These are phyloP conservation scores for Nipponacmea schrenckii DNA, from an alignment of 2,888 invertebrate species.

Conservation along the genomic window DNA sequence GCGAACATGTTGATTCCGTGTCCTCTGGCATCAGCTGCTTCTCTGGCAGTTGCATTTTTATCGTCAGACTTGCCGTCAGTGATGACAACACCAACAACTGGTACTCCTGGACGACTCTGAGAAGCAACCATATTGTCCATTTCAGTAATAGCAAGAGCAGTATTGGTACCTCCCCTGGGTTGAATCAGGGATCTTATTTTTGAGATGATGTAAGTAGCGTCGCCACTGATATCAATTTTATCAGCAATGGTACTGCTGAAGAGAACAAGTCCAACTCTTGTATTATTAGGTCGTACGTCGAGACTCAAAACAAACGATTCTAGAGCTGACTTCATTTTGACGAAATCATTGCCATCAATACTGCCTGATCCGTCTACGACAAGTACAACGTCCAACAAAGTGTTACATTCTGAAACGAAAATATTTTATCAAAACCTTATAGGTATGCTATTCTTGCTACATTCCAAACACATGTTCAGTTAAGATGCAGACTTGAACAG, in stretches of 20 bases:
- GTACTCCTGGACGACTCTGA: constrained; percentile 45
- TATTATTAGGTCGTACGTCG: background rate
- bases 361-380: background rate
- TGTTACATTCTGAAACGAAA: background rate
- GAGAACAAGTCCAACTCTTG: constrained; percentile 36
- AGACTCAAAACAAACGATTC: background rate
- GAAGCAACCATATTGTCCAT: constrained; percentile 37
- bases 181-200: constrained; percentile 29
- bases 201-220: constrained; percentile 23
- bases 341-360: background rate
- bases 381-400: background rate
- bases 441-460: too few relatives aligned
- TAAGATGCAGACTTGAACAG: too few relatives aligned
- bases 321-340: background rate
- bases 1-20: constrained; percentile 64
- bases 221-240: constrained; percentile 31
- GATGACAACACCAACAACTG: constrained; percentile 65
- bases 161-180: constrained; percentile 36
- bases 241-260: constrained; percentile 36
- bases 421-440: too few relatives aligned
- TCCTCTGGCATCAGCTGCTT: constrained; percentile 59
- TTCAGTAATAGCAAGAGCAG: constrained; percentile 36
- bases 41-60: constrained; percentile 54
- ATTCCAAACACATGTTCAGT: too few relatives aligned
- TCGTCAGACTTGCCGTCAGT: constrained; percentile 66